These are phyloP conservation scores for Nyctalus aviator DNA, from an alignment of 2,797 vertebrate genomes.

Conservation along the genomic window DNA sequence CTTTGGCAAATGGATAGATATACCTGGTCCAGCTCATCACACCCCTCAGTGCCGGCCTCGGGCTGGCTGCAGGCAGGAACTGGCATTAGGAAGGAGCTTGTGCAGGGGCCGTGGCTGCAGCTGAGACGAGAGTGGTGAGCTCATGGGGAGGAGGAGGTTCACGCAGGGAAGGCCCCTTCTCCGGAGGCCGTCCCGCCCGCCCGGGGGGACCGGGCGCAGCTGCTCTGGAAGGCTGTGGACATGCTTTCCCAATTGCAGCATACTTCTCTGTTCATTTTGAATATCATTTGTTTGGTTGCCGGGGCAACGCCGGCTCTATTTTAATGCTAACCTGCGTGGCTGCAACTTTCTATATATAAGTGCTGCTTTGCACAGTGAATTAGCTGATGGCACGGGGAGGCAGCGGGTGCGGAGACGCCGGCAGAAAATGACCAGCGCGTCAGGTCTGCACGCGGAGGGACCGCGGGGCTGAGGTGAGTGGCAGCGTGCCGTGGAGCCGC, in stretches of 20 bases:
- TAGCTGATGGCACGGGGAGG: constrained; percentile 85
- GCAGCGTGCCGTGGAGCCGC: neutral
- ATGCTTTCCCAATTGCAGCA: constrained; percentile 78
- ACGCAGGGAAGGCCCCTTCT: constrained; percentile 11
- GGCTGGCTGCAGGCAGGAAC: neutral
- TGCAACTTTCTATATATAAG: constrained; percentile 91
- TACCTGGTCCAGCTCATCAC: neutral
- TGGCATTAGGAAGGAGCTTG: neutral
- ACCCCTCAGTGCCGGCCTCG: neutral
- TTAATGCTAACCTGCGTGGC: constrained; percentile 86
- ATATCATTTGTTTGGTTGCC: constrained; percentile 86
- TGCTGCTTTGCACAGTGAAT: constrained; percentile 87
- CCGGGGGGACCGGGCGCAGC: constrained; percentile 39
- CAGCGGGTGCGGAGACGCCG: constrained; percentile 70
- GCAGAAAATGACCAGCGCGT: constrained; percentile 80
- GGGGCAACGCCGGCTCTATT: constrained; percentile 81
- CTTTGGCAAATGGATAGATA: neutral
- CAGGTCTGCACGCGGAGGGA: constrained; percentile 36
- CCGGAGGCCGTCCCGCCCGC: constrained; percentile 33
- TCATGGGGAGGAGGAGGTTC: constrained; percentile 54
- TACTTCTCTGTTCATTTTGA: constrained; percentile 76
- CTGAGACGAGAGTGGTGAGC: neutral
- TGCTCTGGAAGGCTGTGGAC: constrained; percentile 78
- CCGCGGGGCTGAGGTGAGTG: constrained; percentile 74
- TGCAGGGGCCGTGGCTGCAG: neutral